These are phyloP conservation scores for Barnardius zonarius DNA, from an alignment of 2,113 vertebrate species.

Conservation along the genomic window DNA sequence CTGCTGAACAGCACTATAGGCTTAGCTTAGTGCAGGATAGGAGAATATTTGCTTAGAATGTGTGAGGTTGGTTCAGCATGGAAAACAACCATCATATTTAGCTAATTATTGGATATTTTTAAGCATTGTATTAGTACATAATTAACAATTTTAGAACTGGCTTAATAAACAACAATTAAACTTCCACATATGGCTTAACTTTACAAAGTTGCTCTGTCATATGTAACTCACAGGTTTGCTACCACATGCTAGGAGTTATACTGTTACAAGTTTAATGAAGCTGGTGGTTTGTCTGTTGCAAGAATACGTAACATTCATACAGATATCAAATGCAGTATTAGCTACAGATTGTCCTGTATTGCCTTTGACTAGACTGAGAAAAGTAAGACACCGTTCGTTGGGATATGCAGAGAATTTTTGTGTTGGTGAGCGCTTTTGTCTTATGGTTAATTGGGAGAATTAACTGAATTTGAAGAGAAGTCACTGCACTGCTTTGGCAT, in stretches of 20 bases:
- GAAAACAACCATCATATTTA: neutral
- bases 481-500: neutral
- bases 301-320: neutral
- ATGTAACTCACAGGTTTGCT: neutral
- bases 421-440: neutral
- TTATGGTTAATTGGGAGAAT: neutral
- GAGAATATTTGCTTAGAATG: neutral
- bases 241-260: neutral
- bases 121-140: neutral
- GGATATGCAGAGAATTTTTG: neutral
- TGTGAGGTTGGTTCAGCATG: neutral
- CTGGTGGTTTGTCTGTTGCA: neutral
- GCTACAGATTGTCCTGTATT: neutral
- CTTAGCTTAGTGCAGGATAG: neutral
- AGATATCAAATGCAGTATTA: neutral
- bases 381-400: neutral
- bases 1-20: neutral
- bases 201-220: neutral
- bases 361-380: neutral
- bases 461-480: neutral
- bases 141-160: constrained; percentile 6
- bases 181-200: constrained; percentile 25
- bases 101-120: neutral
- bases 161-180: constrained; percentile 53
- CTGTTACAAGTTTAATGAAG: neutral